Base-by-base conservation (phyloP, 2,888 invertebrate genomes). In the Tipula confusa region DNA sequence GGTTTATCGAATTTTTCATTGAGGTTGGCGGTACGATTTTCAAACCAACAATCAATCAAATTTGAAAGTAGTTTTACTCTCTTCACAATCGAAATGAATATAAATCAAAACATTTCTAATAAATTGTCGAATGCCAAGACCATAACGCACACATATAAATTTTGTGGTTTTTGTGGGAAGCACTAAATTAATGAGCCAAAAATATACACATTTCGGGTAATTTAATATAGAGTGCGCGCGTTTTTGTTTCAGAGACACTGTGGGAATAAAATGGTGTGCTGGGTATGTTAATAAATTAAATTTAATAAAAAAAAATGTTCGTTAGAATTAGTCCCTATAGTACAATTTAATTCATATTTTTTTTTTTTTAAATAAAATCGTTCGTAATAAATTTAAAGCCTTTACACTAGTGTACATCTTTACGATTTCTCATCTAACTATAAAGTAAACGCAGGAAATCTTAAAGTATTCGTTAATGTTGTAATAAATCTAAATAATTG, bases 401-500 rank as follows among this genome's bases (percentile, higher is more conserved):
- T 64, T 64, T 24, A 18, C 15, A 18, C 15, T 6, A 43, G 15
- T 15, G 43, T 24, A 24, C 2, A 64, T 11, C 33, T 33, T 9
- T 24, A 64, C 6, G 24, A 24, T 24, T 64, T 64, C 64, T 24
- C 64, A 64, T 64, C 64, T 18, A 64, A 64, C 64, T 64, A 64
- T 64, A 43, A 43, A 15, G 31, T 31, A 43, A n/a, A 43, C 43
- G 15, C 64, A 64, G 64, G 64, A 64, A 64, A 64, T 64, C 64
- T 64, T 64, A 64, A 64, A 24, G 64, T 64, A 64, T 64, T 64
- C 64, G 24, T 64, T 64, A 64, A 64, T 64, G 24, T 11, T 18
- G 24, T 64, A 64, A 64, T 64, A 64, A 64, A 64, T 64, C 64
- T 64, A 24, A 64, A 64, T 64, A 80, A 80, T 80, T 80, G 80